Evolutionary conservation across 1,140 invertebrate genomes (phyloP).

Genomic region (Asbolus verrucosus): DNA sequence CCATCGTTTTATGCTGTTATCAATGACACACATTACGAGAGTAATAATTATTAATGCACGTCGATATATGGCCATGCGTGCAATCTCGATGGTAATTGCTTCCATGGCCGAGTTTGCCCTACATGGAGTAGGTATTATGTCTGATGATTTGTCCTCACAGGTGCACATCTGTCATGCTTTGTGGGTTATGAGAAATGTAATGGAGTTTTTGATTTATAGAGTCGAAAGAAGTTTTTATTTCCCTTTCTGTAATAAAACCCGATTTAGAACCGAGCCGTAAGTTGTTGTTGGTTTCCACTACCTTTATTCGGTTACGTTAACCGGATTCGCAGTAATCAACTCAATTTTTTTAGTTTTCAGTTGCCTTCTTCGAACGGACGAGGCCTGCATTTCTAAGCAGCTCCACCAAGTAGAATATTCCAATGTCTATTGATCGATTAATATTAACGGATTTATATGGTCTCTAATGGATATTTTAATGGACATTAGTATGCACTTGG

Average conservation of each 20-base stretch:
- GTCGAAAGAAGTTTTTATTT: slow-evolving; percentile 29
- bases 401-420: background rate
- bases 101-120: slow-evolving; percentile 36
- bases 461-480: slow-evolving; percentile 17
- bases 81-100: slow-evolving; percentile 14
- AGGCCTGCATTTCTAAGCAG: slow-evolving; percentile 10
- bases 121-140: slow-evolving; percentile 6
- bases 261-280: slow-evolving; percentile 27
- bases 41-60: slow-evolving; percentile 36
- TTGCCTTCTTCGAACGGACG: slow-evolving; percentile 3
- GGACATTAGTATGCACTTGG: slow-evolving; percentile 24
- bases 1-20: slow-evolving; percentile 27
- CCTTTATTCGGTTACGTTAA: slow-evolving; percentile 28
- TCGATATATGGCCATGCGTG: slow-evolving; percentile 23
- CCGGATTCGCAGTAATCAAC: slow-evolving; percentile 25
- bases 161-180: slow-evolving; percentile 19
- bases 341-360: slow-evolving; percentile 14
- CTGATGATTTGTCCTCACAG: slow-evolving; percentile 11
- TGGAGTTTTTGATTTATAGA: slow-evolving; percentile 35
- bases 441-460: slow-evolving; percentile 31
- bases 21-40: slow-evolving; percentile 35
- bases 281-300: slow-evolving; percentile 11
- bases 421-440: slow-evolving; percentile 12
- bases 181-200: slow-evolving; percentile 29
- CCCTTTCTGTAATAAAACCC: slow-evolving; percentile 36